Base-by-base conservation (phyloP, 2,888 invertebrate genomes). In the Cerastis leucographa region DNA sequence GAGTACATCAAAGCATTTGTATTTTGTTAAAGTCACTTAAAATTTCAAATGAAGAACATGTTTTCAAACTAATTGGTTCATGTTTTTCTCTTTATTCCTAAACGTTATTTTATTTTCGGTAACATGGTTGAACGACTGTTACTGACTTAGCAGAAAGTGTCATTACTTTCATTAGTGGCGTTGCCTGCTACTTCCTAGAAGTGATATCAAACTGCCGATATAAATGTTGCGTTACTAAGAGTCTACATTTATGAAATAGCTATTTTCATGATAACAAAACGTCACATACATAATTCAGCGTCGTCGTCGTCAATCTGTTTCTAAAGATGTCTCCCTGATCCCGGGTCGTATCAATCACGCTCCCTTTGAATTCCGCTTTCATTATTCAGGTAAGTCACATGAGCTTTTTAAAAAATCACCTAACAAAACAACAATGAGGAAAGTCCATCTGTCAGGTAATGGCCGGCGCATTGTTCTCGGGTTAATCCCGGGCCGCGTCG, bases 381-480 rank as follows among this genome's bases (percentile, higher is more conserved):
- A 89, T 89, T 70, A 87, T 71, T 83, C 88, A 89, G 78, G 64
- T 75, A 59, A 74, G 71, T 80, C 86, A 84, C 80, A 80, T 78
- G 79, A 83, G 85, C 70, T 76, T 72, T 80, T 76, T 71, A 78
- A 83, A 85, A 86, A 86, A 79, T 74, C 71, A 72, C 71, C 71
- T 65, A 83, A 85, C 83, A 83, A 84, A 82, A 86, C 79, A 88
- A 86, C 87, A 87, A 87, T 83, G 80, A 76, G 70, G 71, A 72
- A 85, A 90, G 84, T 90, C 89, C 88, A 89, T 89, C 89, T 90
- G 89, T 90, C 89, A 87, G 84, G 85, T 87, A 88, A 88, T 90
- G 88, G 89, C 84, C 89, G 82, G 89, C 88, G 89, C 91, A 94
- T 93, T 93, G 92, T 93, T 88, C 88, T 88, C 84, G 86, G 89